phyloP scores from a whole-genome alignment of 2,888 invertebrate species.

The Cerastoderma edule region DNA sequence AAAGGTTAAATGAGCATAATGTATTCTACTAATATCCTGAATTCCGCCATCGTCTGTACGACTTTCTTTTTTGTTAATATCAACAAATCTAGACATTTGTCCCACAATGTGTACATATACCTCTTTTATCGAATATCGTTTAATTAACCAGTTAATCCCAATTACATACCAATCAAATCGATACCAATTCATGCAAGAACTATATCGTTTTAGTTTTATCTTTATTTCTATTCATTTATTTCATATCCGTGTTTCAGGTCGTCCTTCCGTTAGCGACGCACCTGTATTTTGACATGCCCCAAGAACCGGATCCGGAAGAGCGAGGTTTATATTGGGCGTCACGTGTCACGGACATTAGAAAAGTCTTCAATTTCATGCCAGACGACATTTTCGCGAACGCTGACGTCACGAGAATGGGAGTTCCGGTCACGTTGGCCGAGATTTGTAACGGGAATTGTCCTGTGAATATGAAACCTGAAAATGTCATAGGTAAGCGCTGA shows the following conservation, averaged over 20 bases:
- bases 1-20: not conserved
- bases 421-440: slow-evolving; percentile 57
- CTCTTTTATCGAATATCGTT: too few relatives aligned
- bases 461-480: slow-evolving; percentile 68
- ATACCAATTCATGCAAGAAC: too few relatives aligned
- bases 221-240: not conserved
- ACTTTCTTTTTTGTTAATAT: too few relatives aligned
- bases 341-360: slow-evolving; percentile 74
- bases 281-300: slow-evolving; percentile 77
- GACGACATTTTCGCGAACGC: slow-evolving; percentile 70
- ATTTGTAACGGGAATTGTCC: slow-evolving; percentile 71
- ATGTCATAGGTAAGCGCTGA: slow-evolving; percentile 77
- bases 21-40: not conserved
- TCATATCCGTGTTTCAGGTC: slow-evolving; percentile 61
- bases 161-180: too few relatives aligned
- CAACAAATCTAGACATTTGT: too few relatives aligned
- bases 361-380: slow-evolving; percentile 75
- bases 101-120: too few relatives aligned
- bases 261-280: slow-evolving; percentile 76
- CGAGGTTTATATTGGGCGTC: slow-evolving; percentile 82
- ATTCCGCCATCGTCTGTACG: too few relatives aligned
- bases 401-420: slow-evolving; percentile 69
- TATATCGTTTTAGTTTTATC: not conserved
- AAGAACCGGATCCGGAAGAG: slow-evolving; percentile 78
- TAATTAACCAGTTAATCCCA: too few relatives aligned